Base-by-base conservation (phyloP, 2,797 vertebrate genomes). In the Argentina silus region DNA sequence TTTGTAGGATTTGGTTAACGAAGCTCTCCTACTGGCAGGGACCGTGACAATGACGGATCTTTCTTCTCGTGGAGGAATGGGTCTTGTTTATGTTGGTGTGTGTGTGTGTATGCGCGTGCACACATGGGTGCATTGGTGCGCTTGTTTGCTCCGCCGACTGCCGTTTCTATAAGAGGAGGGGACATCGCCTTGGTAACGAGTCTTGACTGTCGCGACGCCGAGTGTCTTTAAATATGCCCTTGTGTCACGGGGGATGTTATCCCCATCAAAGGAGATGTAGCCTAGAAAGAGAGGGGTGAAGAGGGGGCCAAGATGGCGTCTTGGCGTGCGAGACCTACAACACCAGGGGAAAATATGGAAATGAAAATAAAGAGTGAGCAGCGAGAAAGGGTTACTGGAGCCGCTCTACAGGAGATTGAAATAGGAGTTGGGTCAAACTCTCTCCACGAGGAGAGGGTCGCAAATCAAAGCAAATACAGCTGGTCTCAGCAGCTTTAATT, bases 1-100 rank as follows among this genome's bases (percentile, higher is more conserved):
- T 73, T 76, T 36, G 11, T 61, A 3, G 78, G 85, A 87, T 88
- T 78, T 82, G 80, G 82, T 90, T 84, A 87, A 69, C 76, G 27
- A 50, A 73, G 73, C 59, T 81, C 78, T 69, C 77, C 23, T 14
- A 27, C 23, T 61, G 59, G 23, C 2, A 36, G 4, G 6, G 21
- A 59, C 27, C 9, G 2, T n/a, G 15, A 63, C 61, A 19, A 4
- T 45, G 61, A 63, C 42, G 17, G 43, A 17, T 63, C 61, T 17
- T n/a, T n/a, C 21, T 6, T 17, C 76, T 67, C 42, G 45, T 67
- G 65, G 14, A 23, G 23, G 60, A 2, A 6, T 62, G 60, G 9
- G 60, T 63, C 19, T 74, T 62, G 66, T 73, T 67, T 60, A 59
- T 70, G 10, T 12, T 6, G 3, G 15, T 27, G 11, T 51, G 6